Evolutionary conservation across 2,113 vertebrate species (phyloP), one percentile per base, ranked within the genome.

Genomic region (Drymodes brunneopygia): DNA sequence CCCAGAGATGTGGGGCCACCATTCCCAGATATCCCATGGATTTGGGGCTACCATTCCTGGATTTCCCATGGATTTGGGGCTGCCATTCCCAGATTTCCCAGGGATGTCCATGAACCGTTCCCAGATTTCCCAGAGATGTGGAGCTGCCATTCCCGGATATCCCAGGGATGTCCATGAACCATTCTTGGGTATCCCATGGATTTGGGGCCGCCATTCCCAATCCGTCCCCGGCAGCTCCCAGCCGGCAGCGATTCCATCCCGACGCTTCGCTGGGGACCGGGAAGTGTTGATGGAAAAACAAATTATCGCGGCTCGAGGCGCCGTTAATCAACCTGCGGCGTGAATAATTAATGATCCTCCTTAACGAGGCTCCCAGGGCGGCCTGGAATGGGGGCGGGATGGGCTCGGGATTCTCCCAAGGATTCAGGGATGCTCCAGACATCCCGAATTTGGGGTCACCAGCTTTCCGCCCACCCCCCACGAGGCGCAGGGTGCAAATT

Each of bases 211-310:
- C 44, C 44, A 45, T 47, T 77, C 83, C 77, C 8, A 0, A 40
- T 23, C 77, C 82, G 57, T 17, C 12, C 0, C 1, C 13, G 20
- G 65, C 92, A 24, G 28, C 84, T 88, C 15, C 1, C 64, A 40
- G 90, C 73, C 51, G 51, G 90, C 12, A 81, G 88, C 79, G 73
- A 82, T 88, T 86, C 91, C 66, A 92, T 70, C 66, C 72, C 4
- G 1, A 9, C 3, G 67, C 50, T 61, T 51, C 57, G 31, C 78
- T 36, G 3, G 2, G 40, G 54, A 51, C 23, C 36, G 81, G 62
- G 58, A 94, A 90, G 80, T 45, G 83, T 61, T 81, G 91, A 91
- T 88, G 85, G 95, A 40, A 91, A 96, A 95, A 86, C 83, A 78
- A 94, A 94, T 83, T 36, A 95, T 1, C 4, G 15, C 4, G 22